phyloP scores from a whole-genome alignment of 2,888 invertebrate genomes.

The Amiota minor region DNA sequence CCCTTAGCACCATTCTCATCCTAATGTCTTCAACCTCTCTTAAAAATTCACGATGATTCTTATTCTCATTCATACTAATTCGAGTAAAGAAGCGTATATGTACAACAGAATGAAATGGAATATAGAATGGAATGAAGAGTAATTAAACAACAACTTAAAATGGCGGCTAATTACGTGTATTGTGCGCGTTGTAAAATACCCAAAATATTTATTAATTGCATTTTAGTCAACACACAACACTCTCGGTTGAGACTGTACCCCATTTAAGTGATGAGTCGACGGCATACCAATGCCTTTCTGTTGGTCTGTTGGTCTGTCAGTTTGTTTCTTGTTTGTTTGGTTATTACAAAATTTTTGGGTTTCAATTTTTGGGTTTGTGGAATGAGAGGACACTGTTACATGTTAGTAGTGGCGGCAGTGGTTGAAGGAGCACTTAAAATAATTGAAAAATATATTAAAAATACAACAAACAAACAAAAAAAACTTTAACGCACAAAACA shows the following conservation, averaged over 20 bases:
- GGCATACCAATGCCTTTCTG: neutral
- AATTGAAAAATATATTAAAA: slow-evolving; percentile 56
- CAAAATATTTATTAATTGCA: slow-evolving; percentile 21
- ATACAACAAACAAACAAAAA: slow-evolving; percentile 17
- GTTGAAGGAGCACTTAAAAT: slow-evolving; percentile 57
- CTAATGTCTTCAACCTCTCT: too few species aligned
- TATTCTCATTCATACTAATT: too few species aligned
- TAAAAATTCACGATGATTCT: too few species aligned
- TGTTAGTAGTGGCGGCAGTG: slow-evolving; percentile 1
- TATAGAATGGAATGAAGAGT: neutral
- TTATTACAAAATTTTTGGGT: neutral
- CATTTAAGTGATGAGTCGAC: neutral
- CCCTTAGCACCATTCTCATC: too few species aligned
- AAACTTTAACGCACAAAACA: slow-evolving; percentile 13
- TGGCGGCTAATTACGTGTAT: neutral
- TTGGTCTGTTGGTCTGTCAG: neutral
- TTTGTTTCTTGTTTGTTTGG: neutral
- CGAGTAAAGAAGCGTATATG: too few species aligned
- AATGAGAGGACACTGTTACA: slow-evolving; percentile 10
- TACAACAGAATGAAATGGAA: neutral
- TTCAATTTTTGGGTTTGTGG: too few species aligned
- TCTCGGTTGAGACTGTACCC: neutral
- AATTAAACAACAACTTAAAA: neutral
- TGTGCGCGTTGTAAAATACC: neutral
- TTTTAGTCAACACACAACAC: slow-evolving; percentile 4